Conservation (phyloP, 2,888 invertebrate species). For the Phyllotreta cruciferae region DNA sequence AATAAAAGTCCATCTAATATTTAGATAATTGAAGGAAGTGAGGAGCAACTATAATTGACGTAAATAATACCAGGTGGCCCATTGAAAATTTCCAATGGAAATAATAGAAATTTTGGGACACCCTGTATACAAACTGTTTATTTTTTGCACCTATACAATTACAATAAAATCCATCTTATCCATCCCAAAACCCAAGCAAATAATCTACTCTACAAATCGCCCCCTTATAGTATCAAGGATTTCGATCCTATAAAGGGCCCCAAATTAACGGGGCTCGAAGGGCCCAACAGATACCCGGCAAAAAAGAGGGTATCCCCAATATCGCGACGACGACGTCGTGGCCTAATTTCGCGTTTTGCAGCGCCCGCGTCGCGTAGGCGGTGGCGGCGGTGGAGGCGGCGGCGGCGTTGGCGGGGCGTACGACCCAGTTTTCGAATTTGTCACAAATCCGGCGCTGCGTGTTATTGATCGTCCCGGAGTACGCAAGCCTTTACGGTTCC, state of each 20-base stretch:
- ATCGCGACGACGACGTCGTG: conserved; percentile 19
- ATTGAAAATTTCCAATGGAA: not conserved
- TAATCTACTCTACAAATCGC: too few species aligned
- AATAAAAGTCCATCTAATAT: conserved; percentile 10
- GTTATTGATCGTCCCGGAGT: conserved; percentile 54
- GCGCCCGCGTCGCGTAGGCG: too few species aligned
- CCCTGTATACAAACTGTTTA: too few species aligned
- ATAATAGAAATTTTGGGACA: not conserved
- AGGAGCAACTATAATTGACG: conserved; percentile 26
- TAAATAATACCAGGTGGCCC: conserved; percentile 6
- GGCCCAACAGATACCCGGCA: not conserved
- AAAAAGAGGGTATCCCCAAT: not conserved
- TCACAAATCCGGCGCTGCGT: conserved; percentile 48
- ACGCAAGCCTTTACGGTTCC: conserved; percentile 49
- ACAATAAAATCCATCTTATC: too few species aligned
- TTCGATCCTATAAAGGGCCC: too few species aligned
- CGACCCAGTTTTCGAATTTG: conserved; percentile 54
- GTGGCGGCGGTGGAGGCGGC: conserved; percentile 5
- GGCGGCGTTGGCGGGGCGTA: conserved; percentile 46
- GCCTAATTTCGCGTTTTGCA: conserved; percentile 19
- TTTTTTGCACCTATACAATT: too few species aligned
- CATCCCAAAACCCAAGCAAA: too few species aligned
- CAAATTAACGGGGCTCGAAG: too few species aligned
- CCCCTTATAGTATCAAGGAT: too few species aligned
- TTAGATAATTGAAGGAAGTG: conserved; percentile 32